Evolutionary conservation across 2,797 vertebrate species (phyloP).

Genomic region (Rhabdophis nuchalis): DNA sequence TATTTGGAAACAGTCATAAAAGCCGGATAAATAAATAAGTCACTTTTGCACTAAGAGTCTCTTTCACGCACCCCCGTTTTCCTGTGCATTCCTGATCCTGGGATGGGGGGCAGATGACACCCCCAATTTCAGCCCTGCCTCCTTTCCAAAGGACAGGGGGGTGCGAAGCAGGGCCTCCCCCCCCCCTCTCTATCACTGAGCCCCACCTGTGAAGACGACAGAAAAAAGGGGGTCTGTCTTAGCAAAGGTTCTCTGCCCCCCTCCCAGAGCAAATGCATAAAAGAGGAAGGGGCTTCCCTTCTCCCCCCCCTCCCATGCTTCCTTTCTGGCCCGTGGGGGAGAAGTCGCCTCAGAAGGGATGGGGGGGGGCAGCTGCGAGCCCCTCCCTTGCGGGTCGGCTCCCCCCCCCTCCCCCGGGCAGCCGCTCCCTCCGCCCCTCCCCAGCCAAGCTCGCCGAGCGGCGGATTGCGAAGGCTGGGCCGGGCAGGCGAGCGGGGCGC

Average conservation of each 20-base stretch:
- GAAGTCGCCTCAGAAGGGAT: not conserved
- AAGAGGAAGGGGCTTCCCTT: not conserved
- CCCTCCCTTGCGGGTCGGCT: not conserved
- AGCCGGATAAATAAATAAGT: too few relatives aligned
- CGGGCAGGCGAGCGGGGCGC: not conserved
- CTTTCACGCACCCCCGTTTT: not conserved
- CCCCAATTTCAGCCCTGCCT: too few relatives aligned
- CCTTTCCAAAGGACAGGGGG: too few relatives aligned
- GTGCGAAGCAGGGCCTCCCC: too few relatives aligned
- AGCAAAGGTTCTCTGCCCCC: too few relatives aligned
- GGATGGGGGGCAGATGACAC: too few relatives aligned
- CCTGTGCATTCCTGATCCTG: too few relatives aligned
- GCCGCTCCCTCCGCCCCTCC: not conserved
- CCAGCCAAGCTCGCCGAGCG: not conserved
- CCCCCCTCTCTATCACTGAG: too few relatives aligned
- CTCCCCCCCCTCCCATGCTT: too few relatives aligned
- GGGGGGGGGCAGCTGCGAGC: not conserved
- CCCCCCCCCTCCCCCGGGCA: not conserved
- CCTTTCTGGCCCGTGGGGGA: not conserved
- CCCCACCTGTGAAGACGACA: too few relatives aligned
- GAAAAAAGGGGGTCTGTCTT: too few relatives aligned
- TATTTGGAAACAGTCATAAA: too few relatives aligned
- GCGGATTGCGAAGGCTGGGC: not conserved
- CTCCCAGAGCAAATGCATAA: not conserved
- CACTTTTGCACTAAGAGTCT: accelerated